A percentile compares a stretch with the other conserved stretches of the same genome.
phyloP scores from a whole-genome alignment of 2,888 invertebrate species.

The Celastrina argiolus region DNA sequence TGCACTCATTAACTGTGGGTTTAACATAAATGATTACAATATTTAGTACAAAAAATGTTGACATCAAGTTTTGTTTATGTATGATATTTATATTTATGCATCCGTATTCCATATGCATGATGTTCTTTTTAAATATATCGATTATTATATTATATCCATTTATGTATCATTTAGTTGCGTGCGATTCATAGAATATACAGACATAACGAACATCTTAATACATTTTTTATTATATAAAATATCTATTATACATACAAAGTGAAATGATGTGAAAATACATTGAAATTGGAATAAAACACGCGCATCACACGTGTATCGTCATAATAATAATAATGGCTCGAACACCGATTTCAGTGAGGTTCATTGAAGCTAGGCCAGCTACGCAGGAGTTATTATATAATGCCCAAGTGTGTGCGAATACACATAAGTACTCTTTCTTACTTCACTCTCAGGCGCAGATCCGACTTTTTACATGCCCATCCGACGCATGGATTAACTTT shows the following conservation, averaged over 20 bases:
- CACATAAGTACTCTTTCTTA: too few species aligned
- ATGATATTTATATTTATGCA: neutral
- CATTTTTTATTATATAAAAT: slow-evolving; percentile 9
- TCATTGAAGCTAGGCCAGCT: too few species aligned
- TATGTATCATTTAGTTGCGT: slow-evolving; percentile 5
- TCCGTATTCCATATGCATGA: neutral
- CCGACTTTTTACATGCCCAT: too few species aligned
- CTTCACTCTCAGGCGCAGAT: too few species aligned
- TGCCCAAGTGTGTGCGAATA: too few species aligned
- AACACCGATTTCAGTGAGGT: too few species aligned
- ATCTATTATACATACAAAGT: slow-evolving; percentile 16
- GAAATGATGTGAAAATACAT: slow-evolving; percentile 18
- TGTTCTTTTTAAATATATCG: neutral
- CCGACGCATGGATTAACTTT: too few species aligned
- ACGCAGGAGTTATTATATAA: too few species aligned
- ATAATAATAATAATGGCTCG: neutral
- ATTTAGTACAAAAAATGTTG: neutral
- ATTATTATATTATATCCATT: neutral
- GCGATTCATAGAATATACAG: neutral
- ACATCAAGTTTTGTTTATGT: neutral
- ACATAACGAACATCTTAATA: slow-evolving; percentile 9
- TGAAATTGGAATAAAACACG: slow-evolving; percentile 5
- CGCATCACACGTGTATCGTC: neutral
- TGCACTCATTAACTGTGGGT: neutral
- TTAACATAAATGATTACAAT: neutral